phyloP scores from a whole-genome alignment of 2,113 vertebrate species.

The Eptesicus fuscus region DNA sequence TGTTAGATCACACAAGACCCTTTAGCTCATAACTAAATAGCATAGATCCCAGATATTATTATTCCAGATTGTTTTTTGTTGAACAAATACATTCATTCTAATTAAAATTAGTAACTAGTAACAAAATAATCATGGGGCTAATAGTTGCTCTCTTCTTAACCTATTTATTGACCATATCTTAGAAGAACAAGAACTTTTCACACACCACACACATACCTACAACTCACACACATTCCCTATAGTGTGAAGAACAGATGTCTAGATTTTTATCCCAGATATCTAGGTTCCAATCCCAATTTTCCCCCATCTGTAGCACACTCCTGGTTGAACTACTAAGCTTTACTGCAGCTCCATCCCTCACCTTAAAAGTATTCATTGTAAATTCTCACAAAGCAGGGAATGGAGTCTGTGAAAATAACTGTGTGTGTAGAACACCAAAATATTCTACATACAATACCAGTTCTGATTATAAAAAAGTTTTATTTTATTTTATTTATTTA shows the following conservation, averaged over 20 bases:
- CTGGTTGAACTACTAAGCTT: not conserved
- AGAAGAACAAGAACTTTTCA: not conserved
- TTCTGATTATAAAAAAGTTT: not conserved
- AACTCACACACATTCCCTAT: not conserved
- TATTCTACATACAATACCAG: not conserved
- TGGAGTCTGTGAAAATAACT: not conserved
- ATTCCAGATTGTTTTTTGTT: not conserved
- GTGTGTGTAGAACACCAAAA: not conserved
- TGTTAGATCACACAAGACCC: not conserved
- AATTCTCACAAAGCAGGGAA: not conserved
- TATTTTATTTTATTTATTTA: no score
- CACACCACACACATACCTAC: not conserved
- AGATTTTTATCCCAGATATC: not conserved
- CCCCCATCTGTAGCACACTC: not conserved
- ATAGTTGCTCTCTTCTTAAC: not conserved
- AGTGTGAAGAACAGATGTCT: not conserved
- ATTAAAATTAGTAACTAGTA: not conserved
- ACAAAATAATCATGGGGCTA: not conserved
- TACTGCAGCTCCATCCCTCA: not conserved
- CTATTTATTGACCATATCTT: not conserved
- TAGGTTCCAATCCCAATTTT: not conserved
- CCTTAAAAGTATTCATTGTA: not conserved
- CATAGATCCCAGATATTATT: not conserved
- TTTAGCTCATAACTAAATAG: not conserved
- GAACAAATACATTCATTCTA: not conserved